A percentile compares a stretch with the other conserved stretches of the same genome.
phyloP scores from a whole-genome alignment of 2,888 invertebrate species.

The Crocallis elinguaria region DNA sequence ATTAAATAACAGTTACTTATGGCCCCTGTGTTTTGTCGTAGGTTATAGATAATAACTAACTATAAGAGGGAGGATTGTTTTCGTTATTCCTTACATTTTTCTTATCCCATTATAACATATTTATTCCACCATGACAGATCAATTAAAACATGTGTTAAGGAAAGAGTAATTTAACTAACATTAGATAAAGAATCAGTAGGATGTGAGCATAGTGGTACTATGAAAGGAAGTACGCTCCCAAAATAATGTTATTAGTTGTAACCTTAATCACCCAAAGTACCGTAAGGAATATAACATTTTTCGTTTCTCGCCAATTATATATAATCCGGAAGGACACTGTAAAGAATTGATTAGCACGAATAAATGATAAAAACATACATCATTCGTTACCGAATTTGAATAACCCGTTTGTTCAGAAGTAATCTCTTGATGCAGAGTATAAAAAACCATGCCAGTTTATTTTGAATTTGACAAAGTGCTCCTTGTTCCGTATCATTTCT shows the following conservation, averaged over 20 bases:
- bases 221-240: conserved; percentile 11
- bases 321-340: conserved; percentile 57
- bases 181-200: not conserved
- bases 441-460: not conserved
- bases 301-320: conserved; percentile 41
- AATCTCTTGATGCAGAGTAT: not conserved
- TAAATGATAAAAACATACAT: conserved; percentile 43
- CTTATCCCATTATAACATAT: too few relatives aligned
- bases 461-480: not conserved
- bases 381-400: conserved; percentile 47
- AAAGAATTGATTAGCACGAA: conserved; percentile 54
- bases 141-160: not conserved
- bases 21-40: too few relatives aligned
- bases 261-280: conserved; percentile 35
- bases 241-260: conserved; percentile 4
- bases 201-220: conserved; percentile 6
- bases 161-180: not conserved
- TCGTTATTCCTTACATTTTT: too few relatives aligned
- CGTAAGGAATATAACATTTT: conserved; percentile 37
- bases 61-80: too few relatives aligned
- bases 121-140: not conserved
- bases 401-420: conserved; percentile 29
- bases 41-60: too few relatives aligned
- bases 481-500: not conserved
- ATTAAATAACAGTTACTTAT: too few relatives aligned